These are phyloP conservation scores for Bombus haemorrhoidalis DNA, from an alignment of 1,140 invertebrate species.

Conservation along the genomic window DNA sequence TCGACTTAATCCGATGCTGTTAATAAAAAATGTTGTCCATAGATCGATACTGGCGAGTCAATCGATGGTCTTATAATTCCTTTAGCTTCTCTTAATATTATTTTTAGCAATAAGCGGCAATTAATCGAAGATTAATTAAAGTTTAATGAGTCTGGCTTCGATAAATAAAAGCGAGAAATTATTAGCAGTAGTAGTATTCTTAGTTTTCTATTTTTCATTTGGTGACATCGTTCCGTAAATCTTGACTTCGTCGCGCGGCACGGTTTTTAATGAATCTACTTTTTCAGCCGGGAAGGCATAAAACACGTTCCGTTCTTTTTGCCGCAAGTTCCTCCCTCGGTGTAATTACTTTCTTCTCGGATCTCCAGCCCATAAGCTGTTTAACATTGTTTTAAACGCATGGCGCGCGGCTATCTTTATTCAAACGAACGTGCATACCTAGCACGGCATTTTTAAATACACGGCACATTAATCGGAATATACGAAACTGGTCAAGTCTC, in stretches of 20 bases:
- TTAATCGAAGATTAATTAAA: constrained; percentile 14
- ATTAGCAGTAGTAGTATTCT: not conserved
- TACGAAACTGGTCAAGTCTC: not conserved
- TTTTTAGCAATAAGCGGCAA: not conserved
- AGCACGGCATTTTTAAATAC: not conserved
- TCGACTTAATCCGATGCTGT: constrained; percentile 21
- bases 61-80: too few species aligned
- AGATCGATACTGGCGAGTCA: too few species aligned
- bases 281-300: constrained; percentile 3
- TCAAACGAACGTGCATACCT: not conserved
- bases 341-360: constrained; percentile 37
- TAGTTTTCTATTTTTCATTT: not conserved
- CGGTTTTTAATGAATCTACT: constrained; percentile 14
- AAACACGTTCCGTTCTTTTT: constrained; percentile 13
- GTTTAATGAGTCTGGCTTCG: not conserved
- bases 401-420: not conserved
- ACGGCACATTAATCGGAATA: not conserved
- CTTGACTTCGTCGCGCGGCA: not conserved
- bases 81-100: too few species aligned
- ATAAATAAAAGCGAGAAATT: not conserved
- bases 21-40: constrained; percentile 51
- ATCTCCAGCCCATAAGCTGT: not conserved
- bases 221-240: constrained; percentile 11
- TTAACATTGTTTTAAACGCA: constrained; percentile 18
- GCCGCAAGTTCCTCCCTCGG: not conserved